Base-by-base conservation (phyloP, 2,113 vertebrate species). In the Corvus hawaiiensis region DNA sequence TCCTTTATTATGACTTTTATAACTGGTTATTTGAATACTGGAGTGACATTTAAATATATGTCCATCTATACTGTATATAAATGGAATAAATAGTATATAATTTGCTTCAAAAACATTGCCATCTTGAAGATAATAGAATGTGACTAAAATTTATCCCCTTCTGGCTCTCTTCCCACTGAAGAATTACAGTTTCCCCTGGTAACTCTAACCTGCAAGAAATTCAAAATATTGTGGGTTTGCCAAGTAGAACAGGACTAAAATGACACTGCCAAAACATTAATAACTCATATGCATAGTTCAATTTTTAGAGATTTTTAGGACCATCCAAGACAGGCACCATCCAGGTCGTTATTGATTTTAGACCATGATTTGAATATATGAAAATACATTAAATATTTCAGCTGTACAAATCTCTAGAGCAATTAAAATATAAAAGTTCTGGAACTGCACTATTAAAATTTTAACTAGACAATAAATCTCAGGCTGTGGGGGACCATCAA, bases 381-480 rank as follows among this genome's bases (percentile, higher is more conserved):
- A 95, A 97, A 96, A 97, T 58, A 89, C 32, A 95, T 52, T 75
- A 69, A 95, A 66, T 91, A 95, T 96, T 97, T 97, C 96, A 97
- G 94, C 89, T 96, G 90, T 88, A 97, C 66, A 89, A 97, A 95
- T 96, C 95, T 97, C 95, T 87, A 85, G 69, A 95, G 92, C 90
- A 83, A 95, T 94, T 96, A 93, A 97, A 98, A 96, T 80, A 87
- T 55, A 97, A 96, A 97, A 93, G 86, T 96, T 96, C 94, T 97
- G 64, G 96, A 97, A 93, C 90, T 92, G 44, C 84, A 93, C 97
- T 96, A 96, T 96, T 97, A 97, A 98, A 98, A 93, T 90, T 96
- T 97, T 98, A 98, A 97, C 97, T 97, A 85, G 95, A 81, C 87
- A 97, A 97, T 98, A 98, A 98, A 98, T 98, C 93, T 95, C 92